A percentile compares a stretch with the other conserved stretches of the same genome.
phyloP scores from a whole-genome alignment of 2,113 vertebrate species.

The Limanda limanda region DNA sequence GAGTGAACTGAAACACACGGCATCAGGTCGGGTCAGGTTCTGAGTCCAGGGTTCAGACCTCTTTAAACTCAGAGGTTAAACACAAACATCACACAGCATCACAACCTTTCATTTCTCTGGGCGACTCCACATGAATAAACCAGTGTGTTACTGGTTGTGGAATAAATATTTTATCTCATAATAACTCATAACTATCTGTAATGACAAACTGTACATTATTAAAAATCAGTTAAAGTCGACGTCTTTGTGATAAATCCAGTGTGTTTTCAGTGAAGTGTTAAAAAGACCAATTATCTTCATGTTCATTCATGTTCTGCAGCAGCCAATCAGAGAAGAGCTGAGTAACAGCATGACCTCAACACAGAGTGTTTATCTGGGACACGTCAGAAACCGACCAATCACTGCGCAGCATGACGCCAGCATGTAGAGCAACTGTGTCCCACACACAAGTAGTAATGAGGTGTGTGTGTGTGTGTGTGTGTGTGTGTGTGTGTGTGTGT shows the following conservation, averaged over 20 bases:
- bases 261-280: background rate
- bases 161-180: no score
- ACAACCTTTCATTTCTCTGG: background rate
- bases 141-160: no score
- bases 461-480: background rate
- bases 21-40: background rate
- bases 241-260: background rate
- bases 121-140: no score
- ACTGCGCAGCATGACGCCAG: constrained; percentile 9
- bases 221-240: no score
- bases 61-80: no score
- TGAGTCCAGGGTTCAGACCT: background rate
- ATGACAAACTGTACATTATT: no score
- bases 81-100: background rate
- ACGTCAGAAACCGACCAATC: constrained; percentile 37
- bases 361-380: constrained; percentile 56
- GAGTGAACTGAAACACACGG: constrained; percentile 83
- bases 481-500: no score
- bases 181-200: no score
- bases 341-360: background rate
- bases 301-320: background rate
- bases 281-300: background rate
- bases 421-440: constrained; percentile 20
- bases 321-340: constrained; percentile 31
- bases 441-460: constrained; percentile 28